phyloP scores from a whole-genome alignment of 1,140 invertebrate species.

The Anoplophora glabripennis region DNA sequence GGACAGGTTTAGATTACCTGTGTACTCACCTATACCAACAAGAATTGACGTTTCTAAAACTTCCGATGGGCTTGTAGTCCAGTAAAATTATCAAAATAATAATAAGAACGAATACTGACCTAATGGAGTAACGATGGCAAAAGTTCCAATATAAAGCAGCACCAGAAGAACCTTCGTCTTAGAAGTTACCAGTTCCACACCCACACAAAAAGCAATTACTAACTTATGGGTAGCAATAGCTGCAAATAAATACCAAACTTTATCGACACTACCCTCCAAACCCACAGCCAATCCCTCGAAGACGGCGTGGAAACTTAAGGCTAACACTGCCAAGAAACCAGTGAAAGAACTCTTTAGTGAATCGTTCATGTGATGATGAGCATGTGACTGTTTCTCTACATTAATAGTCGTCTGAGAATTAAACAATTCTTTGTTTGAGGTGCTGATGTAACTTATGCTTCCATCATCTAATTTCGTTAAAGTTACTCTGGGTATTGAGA shows the following conservation, averaged over 20 bases:
- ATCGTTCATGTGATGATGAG: slow-evolving; percentile 34
- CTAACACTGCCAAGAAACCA: slow-evolving; percentile 66
- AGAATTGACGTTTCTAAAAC: no score
- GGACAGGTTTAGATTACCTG: no score
- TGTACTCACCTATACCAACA: no score
- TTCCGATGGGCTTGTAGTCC: no score
- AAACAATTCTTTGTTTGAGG: slow-evolving; percentile 40
- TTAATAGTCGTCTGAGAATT: slow-evolving; percentile 36
- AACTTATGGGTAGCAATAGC: slow-evolving; percentile 87
- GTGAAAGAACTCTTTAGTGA: slow-evolving; percentile 52
- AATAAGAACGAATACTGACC: slow-evolving; percentile 46
- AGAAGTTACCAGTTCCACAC: slow-evolving; percentile 70
- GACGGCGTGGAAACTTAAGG: slow-evolving; percentile 76
- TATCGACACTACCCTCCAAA: slow-evolving; percentile 61
- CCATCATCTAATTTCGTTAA: slow-evolving; percentile 42
- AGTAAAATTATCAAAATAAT: background rate
- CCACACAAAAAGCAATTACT: slow-evolving; percentile 85
- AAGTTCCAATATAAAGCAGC: slow-evolving; percentile 70
- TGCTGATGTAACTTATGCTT: slow-evolving; percentile 38
- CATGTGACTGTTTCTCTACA: slow-evolving; percentile 24
- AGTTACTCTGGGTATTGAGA: slow-evolving; percentile 43
- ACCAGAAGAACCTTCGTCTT: slow-evolving; percentile 61
- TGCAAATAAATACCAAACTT: slow-evolving; percentile 69
- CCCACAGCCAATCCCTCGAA: slow-evolving; percentile 82
- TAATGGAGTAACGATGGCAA: slow-evolving; percentile 76